phyloP scores from a whole-genome alignment of 2,888 invertebrate species.

The Polydrusus pterygomalis region DNA sequence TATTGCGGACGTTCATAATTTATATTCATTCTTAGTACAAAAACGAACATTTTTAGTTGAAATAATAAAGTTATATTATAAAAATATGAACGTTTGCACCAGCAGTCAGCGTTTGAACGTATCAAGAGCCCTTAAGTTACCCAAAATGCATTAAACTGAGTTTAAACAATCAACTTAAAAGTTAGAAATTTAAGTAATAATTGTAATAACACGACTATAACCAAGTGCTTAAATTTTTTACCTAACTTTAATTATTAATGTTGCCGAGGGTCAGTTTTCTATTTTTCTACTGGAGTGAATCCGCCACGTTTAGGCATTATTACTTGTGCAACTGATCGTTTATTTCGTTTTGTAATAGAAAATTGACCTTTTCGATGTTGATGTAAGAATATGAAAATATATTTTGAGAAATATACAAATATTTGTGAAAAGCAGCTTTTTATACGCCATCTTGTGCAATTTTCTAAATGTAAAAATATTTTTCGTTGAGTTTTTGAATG shows the following conservation, averaged over 20 bases:
- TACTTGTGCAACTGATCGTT: no score
- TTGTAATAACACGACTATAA: slow-evolving; percentile 56
- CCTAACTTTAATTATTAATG: slow-evolving; percentile 32
- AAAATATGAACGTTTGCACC: slow-evolving; percentile 3
- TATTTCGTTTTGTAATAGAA: slow-evolving; percentile 24
- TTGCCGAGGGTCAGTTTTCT: slow-evolving; percentile 35
- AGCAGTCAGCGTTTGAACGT: background rate
- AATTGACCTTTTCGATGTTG: slow-evolving; percentile 30
- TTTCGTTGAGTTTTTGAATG: slow-evolving; percentile 30
- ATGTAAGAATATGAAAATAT: slow-evolving; percentile 47
- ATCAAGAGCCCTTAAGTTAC: slow-evolving; percentile 11
- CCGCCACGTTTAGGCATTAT: background rate
- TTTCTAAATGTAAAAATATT: slow-evolving; percentile 40
- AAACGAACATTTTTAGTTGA: background rate
- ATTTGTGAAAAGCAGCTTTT: slow-evolving; percentile 47
- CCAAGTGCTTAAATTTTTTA: slow-evolving; percentile 60
- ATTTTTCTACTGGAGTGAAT: background rate
- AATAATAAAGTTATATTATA: background rate
- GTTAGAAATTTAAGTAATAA: slow-evolving; percentile 39
- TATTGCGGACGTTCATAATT: background rate
- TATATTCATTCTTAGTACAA: slow-evolving; percentile 8
- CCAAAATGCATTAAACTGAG: slow-evolving; percentile 20
- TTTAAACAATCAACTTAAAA: slow-evolving; percentile 16
- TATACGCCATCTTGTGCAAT: slow-evolving; percentile 52
- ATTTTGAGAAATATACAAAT: slow-evolving; percentile 53